Evolutionary conservation across 2,113 vertebrate species (phyloP), one percentile per base, ranked within the genome.

Genomic region (Vulpes vulpes): DNA sequence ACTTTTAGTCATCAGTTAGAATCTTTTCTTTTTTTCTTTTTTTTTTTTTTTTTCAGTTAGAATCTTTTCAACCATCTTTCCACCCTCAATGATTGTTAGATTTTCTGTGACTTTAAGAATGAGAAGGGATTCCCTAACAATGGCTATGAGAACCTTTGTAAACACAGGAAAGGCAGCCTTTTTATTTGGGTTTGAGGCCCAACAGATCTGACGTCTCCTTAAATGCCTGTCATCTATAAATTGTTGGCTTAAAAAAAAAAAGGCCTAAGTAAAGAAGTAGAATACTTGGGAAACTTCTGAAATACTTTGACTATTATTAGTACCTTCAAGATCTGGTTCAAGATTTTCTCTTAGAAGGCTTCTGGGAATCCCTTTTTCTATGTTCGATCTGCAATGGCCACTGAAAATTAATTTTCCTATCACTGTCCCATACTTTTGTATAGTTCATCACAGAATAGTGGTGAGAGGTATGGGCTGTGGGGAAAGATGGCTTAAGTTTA

Each of bases 61-160:
- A 93, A 35, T 23, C 27, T 92, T 96, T 94, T 30, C 53, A 89
- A 27, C 62, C 35, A 57, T 88, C 19, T 78, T 95, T 76, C n/a
- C 3, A 38, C 62, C 9, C 27, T 90, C 49, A 55, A 5, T 88
- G n/a, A 71, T 25, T 62, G 49, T 60, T 71, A 4, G 8, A 53
- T 62, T 88, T 87, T 79, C 55, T 94, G 57, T 76, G 86, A 87
- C n/a, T 76, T 87, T 17, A 57, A 51, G 69, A 57, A 81, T 27
- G 25, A 55, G 5, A 60, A 57, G 2, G 53, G 32, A 55, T 59
- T 94, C 95, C 57, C 25, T 97, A 53, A 83, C 30, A 11, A 74
- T 62, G 17, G 15, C 53, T 82, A 38, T 81, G 14, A 82, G 32
- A 82, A 81, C 16, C 25, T 89, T 88, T 82, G 23, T 32, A 53